Conservation (phyloP, 2,797 vertebrate genomes). For the Poeciliopsis infans region DNA sequence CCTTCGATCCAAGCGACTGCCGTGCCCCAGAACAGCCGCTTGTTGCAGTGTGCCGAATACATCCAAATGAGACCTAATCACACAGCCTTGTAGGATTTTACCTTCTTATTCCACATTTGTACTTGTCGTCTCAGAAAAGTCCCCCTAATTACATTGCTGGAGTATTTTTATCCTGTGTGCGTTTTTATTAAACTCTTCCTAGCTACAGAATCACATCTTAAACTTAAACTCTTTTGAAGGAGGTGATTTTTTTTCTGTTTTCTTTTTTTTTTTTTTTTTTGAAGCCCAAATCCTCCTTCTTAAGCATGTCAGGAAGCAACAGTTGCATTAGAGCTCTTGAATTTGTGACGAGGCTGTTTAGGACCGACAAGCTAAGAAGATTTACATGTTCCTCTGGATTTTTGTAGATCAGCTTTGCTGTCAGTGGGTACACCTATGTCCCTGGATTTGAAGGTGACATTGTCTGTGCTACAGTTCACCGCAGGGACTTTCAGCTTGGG, state of each 20-base stretch:
- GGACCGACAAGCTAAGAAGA: slow-evolving; percentile 40
- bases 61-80: slow-evolving; percentile 79
- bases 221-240: slow-evolving; percentile 44
- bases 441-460: slow-evolving; percentile 78
- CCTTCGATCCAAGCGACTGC: slow-evolving; percentile 73
- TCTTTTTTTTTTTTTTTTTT: slow-evolving; percentile 23
- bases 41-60: slow-evolving; percentile 68
- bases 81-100: slow-evolving; percentile 73
- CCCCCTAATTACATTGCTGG: slow-evolving; percentile 72
- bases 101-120: slow-evolving; percentile 78
- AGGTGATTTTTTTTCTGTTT: slow-evolving; percentile 21
- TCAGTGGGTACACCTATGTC: slow-evolving; percentile 35
- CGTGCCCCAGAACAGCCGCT: slow-evolving; percentile 62
- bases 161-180: slow-evolving; percentile 56
- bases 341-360: slow-evolving; percentile 25
- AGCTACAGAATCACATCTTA: slow-evolving; percentile 54
- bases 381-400: slow-evolving; percentile 45
- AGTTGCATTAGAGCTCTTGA: slow-evolving; percentile 29
- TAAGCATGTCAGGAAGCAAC: slow-evolving; percentile 36
- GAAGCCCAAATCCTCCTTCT: slow-evolving; percentile 24
- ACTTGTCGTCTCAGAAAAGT: slow-evolving; percentile 74
- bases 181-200: slow-evolving; percentile 68
- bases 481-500: slow-evolving; percentile 64
- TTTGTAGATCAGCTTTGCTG: slow-evolving; percentile 40
- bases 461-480: slow-evolving; percentile 65